A percentile compares a stretch with the other conserved stretches of the same genome.
phyloP scores from a whole-genome alignment of 2,113 vertebrate genomes.

The Ctenodactylus gundi region DNA sequence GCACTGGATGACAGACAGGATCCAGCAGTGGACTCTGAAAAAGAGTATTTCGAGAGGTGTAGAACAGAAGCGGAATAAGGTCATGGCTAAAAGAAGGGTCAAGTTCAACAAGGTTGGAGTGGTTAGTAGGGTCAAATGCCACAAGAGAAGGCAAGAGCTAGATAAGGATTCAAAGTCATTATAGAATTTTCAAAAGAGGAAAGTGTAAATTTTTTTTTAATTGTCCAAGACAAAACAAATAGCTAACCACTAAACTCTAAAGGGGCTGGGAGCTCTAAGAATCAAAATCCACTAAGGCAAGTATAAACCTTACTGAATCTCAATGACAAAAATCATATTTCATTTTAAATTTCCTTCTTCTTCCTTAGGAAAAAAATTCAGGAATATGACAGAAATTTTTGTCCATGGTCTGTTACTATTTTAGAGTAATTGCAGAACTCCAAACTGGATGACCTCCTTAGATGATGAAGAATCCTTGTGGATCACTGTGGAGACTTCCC shows the following conservation, averaged over 20 bases:
- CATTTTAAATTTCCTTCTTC: background rate
- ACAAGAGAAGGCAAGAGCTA: background rate
- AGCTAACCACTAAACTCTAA: background rate
- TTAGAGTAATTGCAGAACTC: background rate
- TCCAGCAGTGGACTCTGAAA: background rate
- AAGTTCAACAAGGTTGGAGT: background rate
- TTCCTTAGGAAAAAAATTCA: background rate
- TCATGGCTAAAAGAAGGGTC: background rate
- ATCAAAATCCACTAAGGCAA: background rate
- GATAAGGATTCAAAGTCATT: background rate
- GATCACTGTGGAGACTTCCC: background rate
- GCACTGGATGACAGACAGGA: background rate
- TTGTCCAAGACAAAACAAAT: slow-evolving; percentile 8
- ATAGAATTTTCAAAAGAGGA: background rate
- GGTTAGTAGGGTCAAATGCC: background rate
- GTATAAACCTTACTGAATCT: background rate
- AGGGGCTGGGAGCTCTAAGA: background rate
- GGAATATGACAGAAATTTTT: background rate
- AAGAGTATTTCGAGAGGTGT: background rate
- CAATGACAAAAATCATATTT: background rate
- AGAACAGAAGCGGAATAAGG: background rate
- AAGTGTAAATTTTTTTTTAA: background rate
- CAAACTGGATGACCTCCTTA: background rate
- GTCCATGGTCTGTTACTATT: background rate
- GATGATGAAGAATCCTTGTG: background rate